Evolutionary conservation across 1,140 invertebrate genomes (phyloP).

Genomic region (Orius insidiosus): DNA sequence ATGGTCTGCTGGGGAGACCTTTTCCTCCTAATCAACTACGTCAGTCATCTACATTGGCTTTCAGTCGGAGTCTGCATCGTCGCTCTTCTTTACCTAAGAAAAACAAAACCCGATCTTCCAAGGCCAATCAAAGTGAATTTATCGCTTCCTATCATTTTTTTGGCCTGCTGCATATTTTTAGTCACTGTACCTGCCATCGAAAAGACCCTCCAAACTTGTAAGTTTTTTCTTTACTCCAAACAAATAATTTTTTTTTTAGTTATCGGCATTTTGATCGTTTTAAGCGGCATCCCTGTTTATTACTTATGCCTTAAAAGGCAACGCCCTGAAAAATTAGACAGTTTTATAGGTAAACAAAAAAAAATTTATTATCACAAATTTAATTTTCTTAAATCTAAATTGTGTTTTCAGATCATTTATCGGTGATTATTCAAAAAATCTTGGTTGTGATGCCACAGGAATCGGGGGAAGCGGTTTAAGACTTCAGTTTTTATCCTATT

Average conservation of each 20-base stretch:
- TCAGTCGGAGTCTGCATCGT: constrained; percentile 56
- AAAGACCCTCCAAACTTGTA: constrained; percentile 24
- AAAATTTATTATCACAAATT: constrained; percentile 4
- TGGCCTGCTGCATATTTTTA: constrained; percentile 33
- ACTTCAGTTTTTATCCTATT: no score
- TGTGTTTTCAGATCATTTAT: constrained; percentile 10
- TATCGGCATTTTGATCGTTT: constrained; percentile 26
- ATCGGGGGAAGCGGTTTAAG: no score
- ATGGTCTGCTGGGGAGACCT: constrained; percentile 56
- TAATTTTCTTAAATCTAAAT: constrained; percentile 5
- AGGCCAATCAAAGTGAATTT: constrained; percentile 65
- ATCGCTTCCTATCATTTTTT: constrained; percentile 32
- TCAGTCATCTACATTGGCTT: constrained; percentile 63
- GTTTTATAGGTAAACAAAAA: constrained; percentile 1
- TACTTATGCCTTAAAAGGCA: constrained; percentile 26
- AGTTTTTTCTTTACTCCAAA: constrained; percentile 9
- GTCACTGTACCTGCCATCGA: constrained; percentile 31
- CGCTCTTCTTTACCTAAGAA: constrained; percentile 60
- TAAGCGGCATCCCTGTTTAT: constrained; percentile 35
- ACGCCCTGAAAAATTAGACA: constrained; percentile 6
- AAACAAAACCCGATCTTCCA: constrained; percentile 47
- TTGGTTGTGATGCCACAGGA: constrained; percentile 11
- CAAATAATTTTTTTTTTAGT: constrained; percentile 19
- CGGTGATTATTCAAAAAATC: constrained; percentile 13
- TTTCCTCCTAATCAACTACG: constrained; percentile 56